phyloP scores from a whole-genome alignment of 2,113 vertebrate species.

The Mastomys coucha region DNA sequence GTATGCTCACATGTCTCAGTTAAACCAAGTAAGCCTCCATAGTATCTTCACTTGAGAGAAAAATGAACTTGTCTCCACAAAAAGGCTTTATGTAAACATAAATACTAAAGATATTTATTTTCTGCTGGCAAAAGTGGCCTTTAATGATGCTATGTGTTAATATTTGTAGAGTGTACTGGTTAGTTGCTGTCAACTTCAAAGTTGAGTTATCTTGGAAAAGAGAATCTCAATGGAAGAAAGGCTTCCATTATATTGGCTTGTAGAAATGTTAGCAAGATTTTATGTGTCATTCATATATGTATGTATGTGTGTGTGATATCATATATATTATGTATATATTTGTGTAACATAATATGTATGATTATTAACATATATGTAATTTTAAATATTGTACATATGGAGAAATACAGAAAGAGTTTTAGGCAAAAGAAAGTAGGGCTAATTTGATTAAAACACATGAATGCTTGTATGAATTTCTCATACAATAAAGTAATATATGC shows the following conservation, averaged over 20 bases:
- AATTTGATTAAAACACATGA: not conserved
- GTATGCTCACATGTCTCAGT: not conserved
- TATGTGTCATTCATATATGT: not conserved
- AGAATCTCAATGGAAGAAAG: not conserved
- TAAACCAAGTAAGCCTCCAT: not conserved
- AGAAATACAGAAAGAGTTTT: not conserved
- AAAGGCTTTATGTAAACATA: not conserved
- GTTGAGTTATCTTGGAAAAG: not conserved
- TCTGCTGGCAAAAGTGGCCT: not conserved
- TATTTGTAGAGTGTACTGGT: not conserved
- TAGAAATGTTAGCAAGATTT: not conserved
- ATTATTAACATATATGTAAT: no score
- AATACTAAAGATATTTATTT: not conserved
- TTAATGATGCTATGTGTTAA: not conserved
- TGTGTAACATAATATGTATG: not conserved
- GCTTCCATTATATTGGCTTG: not conserved
- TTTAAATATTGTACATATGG: not conserved
- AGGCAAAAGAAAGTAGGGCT: not conserved
- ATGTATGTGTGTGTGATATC: not conserved
- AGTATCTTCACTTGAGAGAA: not conserved
- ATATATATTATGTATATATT: not conserved
- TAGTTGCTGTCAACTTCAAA: not conserved
- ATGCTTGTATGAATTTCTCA: not conserved
- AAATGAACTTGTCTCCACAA: not conserved
- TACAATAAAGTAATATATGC: no score